These are phyloP conservation scores for Epinephelus fuscoguttatus DNA, from an alignment of 2,113 vertebrate species.

Conservation along the genomic window DNA sequence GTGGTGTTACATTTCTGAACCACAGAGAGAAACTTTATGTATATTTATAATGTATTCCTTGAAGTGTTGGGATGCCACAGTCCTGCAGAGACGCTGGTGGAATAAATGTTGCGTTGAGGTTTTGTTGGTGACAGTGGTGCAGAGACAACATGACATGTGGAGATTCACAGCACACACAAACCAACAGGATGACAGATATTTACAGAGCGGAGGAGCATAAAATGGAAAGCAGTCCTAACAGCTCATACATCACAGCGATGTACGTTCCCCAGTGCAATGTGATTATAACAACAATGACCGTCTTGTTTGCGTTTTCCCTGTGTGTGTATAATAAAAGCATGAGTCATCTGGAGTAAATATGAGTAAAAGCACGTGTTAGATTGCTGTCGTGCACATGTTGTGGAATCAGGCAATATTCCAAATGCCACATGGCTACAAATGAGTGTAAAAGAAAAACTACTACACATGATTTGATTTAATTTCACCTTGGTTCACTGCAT, in stretches of 20 bases:
- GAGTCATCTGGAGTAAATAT: neutral
- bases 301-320: neutral
- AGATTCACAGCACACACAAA: neutral
- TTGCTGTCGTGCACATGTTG: neutral
- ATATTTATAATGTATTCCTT: neutral
- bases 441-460: neutral
- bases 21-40: neutral
- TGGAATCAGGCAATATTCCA: neutral
- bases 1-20: neutral
- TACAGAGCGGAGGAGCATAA: neutral
- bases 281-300: neutral
- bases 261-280: neutral
- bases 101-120: neutral
- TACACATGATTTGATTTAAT: neutral
- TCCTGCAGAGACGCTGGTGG: neutral
- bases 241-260: neutral
- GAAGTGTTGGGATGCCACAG: neutral
- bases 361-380: neutral
- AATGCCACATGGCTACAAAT: neutral
- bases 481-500: neutral
- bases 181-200: neutral
- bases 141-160: neutral
- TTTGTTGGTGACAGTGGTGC: neutral
- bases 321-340: neutral
- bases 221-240: neutral